These are phyloP conservation scores for Thermophis baileyi DNA, from an alignment of 2,113 vertebrate genomes.

Conservation along the genomic window DNA sequence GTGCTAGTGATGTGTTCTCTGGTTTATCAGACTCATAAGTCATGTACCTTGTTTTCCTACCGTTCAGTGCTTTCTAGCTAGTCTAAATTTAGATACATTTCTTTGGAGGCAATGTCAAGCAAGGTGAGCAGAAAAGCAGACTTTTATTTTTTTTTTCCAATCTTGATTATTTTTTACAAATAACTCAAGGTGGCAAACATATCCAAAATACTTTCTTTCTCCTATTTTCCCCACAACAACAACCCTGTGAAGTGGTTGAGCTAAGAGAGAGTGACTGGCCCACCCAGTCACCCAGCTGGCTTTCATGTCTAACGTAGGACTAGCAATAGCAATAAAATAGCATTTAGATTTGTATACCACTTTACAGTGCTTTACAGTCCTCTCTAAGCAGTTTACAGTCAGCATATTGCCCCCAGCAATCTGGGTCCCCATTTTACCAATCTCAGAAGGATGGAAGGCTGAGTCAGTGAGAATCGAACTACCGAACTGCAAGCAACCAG, in stretches of 20 bases:
- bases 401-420: neutral
- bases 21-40: constrained; percentile 42
- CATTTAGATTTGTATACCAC: neutral
- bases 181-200: neutral
- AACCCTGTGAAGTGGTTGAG: neutral
- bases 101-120: constrained; percentile 42
- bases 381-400: neutral
- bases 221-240: neutral
- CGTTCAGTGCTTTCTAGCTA: constrained; percentile 39
- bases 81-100: constrained; percentile 40
- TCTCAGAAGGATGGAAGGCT: neutral
- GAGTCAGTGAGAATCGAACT: neutral
- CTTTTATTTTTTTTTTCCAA: neutral
- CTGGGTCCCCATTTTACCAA: neutral
- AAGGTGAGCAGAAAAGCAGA: constrained; percentile 54
- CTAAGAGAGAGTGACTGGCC: neutral
- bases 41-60: constrained; percentile 36
- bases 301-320: neutral
- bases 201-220: neutral
- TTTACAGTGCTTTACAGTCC: neutral
- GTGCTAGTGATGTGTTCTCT: constrained; percentile 44
- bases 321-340: neutral
- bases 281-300: neutral
- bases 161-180: neutral
- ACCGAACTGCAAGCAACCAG: neutral